Conservation (phyloP, 2,888 invertebrate genomes). For the Brachynemurus nebulosus region DNA sequence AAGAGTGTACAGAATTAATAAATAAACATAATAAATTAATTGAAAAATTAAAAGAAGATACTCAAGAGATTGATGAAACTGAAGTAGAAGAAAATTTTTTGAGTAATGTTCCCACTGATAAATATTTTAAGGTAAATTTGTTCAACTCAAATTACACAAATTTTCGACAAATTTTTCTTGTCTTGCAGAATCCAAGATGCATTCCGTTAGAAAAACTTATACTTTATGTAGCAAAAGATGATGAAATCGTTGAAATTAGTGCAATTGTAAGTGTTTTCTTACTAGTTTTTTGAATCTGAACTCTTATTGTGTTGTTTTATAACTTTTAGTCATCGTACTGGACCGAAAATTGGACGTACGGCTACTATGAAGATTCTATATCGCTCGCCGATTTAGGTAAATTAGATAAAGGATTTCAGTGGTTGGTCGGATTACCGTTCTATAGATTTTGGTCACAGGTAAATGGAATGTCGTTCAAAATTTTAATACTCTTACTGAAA, state of each 20-base stretch:
- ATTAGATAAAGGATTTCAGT: background rate
- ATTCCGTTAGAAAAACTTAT: background rate
- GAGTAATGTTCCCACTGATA: background rate
- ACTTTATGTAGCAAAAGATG: background rate
- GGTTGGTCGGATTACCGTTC: slow-evolving; percentile 2
- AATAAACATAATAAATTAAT: background rate
- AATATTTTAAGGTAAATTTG: background rate
- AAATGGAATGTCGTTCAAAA: no score
- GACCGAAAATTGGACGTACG: background rate
- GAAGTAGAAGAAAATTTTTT: background rate
- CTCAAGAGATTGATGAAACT: background rate
- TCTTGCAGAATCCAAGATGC: background rate
- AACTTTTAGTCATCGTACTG: background rate
- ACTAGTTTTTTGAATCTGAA: background rate
- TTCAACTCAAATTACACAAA: background rate
- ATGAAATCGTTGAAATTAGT: background rate
- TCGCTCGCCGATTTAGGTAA: background rate
- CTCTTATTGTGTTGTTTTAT: background rate
- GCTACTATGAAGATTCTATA: background rate
- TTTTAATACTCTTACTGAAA: background rate
- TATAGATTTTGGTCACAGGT: slow-evolving; percentile 9
- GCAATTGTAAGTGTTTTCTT: background rate
- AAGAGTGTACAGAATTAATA: background rate
- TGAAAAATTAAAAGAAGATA: background rate
- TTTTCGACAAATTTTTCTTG: background rate